Evolutionary conservation across 2,113 vertebrate genomes (phyloP).

Genomic region (Melospiza melodia): DNA sequence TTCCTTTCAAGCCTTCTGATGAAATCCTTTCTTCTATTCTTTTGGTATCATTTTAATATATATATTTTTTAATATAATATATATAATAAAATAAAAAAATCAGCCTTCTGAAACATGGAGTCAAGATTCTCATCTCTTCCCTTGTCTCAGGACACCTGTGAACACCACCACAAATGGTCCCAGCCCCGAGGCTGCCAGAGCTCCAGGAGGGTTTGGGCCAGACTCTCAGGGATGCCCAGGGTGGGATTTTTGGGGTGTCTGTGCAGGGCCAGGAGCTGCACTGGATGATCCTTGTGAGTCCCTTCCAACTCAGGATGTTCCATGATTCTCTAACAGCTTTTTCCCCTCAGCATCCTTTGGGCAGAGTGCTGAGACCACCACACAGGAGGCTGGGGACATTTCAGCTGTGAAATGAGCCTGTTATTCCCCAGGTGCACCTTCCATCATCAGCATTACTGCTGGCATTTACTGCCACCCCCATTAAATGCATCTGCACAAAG

Average conservation of each 20-base stretch:
- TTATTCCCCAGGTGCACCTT: neutral
- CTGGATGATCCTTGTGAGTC: no score
- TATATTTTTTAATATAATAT: no score
- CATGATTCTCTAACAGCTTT: fast-evolving
- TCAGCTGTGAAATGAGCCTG: neutral
- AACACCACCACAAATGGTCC: no score
- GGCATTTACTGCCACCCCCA: neutral
- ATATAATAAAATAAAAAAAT: no score
- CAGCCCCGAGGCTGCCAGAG: fast-evolving
- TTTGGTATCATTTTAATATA: no score
- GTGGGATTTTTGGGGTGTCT: neutral
- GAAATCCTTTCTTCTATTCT: no score
- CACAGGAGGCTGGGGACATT: fast-evolving
- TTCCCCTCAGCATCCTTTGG: neutral
- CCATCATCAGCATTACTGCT: neutral
- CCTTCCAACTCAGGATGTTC: no score
- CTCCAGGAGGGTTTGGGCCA: fast-evolving
- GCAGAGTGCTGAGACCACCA: neutral
- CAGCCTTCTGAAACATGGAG: no score
- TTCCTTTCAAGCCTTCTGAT: no score
- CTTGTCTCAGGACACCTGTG: no score
- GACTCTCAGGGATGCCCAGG: fast-evolving
- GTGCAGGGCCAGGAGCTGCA: neutral
- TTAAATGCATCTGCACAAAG: neutral
- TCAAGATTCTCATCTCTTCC: no score